These are phyloP conservation scores for Cryptoblepharus egeriae DNA, from an alignment of 2,797 vertebrate genomes.

Conservation along the genomic window DNA sequence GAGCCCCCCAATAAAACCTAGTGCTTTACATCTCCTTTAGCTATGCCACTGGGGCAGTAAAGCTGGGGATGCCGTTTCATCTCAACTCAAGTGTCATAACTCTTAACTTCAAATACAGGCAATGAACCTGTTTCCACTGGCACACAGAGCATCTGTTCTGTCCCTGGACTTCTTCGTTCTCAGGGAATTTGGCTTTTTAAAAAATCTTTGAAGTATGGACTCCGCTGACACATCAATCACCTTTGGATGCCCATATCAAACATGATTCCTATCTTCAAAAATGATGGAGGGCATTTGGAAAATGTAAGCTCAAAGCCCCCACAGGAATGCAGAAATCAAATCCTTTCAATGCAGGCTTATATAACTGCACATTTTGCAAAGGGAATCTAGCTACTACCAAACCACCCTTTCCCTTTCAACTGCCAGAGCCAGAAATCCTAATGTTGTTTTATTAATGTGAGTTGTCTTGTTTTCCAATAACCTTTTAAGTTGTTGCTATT, in stretches of 20 bases:
- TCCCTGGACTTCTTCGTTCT: too few relatives aligned
- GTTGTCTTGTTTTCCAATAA: slow-evolving; percentile 36
- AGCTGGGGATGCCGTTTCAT: too few relatives aligned
- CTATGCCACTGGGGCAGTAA: too few relatives aligned
- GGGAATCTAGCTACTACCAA: slow-evolving; percentile 15
- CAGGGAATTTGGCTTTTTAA: too few relatives aligned
- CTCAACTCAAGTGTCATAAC: too few relatives aligned
- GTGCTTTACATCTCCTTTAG: too few relatives aligned
- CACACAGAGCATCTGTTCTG: too few relatives aligned
- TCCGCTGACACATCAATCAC: not conserved
- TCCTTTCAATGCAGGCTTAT: not conserved
- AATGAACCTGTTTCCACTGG: too few relatives aligned
- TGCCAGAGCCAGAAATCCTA: slow-evolving; percentile 12
- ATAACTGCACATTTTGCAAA: not conserved
- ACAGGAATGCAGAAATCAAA: too few relatives aligned
- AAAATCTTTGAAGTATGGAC: too few relatives aligned
- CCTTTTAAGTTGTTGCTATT: slow-evolving; percentile 40
- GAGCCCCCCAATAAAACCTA: too few relatives aligned
- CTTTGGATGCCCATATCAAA: not conserved
- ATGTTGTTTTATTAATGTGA: slow-evolving; percentile 21
- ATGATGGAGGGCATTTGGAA: not conserved
- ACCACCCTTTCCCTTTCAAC: slow-evolving; percentile 30
- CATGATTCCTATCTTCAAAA: not conserved
- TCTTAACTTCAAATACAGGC: too few relatives aligned
- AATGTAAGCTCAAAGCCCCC: not conserved